Evolutionary conservation across 2,113 vertebrate genomes (phyloP).

Genomic region (Amazona guildingii): DNA sequence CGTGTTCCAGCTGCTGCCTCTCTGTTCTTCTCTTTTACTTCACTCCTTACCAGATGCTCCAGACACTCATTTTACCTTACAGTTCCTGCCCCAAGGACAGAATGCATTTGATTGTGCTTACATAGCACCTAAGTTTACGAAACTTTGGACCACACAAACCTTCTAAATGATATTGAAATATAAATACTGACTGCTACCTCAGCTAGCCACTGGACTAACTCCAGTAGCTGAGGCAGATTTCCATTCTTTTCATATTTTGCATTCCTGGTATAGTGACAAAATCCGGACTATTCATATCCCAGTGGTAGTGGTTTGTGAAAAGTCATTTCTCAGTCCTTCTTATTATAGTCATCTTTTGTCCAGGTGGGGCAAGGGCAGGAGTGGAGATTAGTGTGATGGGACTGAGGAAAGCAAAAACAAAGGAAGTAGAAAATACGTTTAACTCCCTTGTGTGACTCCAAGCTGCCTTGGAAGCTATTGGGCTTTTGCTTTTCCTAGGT

Average conservation of each 20-base stretch:
- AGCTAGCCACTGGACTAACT: neutral
- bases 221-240: neutral
- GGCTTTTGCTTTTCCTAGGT: neutral
- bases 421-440: neutral
- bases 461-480: neutral
- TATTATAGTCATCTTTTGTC: neutral
- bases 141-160: neutral
- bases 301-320: neutral
- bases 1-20: neutral
- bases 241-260: neutral
- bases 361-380: rapidly evolving
- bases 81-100: neutral
- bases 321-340: neutral
- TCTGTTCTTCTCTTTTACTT: neutral
- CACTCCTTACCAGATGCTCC: neutral
- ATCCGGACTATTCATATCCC: neutral
- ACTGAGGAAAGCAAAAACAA: neutral
- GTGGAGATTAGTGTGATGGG: neutral
- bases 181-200: neutral
- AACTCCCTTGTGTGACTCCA: neutral
- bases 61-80: neutral
- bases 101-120: neutral
- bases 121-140: neutral
- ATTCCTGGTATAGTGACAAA: neutral
- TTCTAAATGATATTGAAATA: neutral